phyloP scores from a whole-genome alignment of 2,797 vertebrate species.

The Rhynchonycteris naso region DNA sequence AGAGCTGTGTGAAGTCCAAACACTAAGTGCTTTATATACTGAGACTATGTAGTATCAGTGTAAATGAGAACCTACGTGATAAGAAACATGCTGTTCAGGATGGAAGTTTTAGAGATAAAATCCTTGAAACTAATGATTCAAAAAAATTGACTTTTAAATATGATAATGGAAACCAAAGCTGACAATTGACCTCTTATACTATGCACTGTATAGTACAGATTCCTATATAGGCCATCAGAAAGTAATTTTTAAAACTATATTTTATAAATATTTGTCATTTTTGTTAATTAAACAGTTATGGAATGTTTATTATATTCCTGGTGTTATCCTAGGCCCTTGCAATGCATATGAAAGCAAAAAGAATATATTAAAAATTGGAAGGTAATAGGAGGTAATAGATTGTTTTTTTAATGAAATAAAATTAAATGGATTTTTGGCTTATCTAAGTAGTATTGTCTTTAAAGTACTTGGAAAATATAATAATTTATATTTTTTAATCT shows the following conservation, averaged over 20 bases:
- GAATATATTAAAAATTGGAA: constrained; percentile 19
- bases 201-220: background rate
- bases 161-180: constrained; percentile 15
- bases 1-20: constrained; percentile 72
- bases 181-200: background rate
- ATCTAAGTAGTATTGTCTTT: background rate
- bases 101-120: constrained; percentile 67
- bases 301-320: background rate
- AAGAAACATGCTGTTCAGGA: constrained; percentile 57
- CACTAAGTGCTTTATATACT: constrained; percentile 75
- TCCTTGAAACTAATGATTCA: constrained; percentile 46
- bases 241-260: constrained; percentile 37
- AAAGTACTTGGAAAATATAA: constrained; percentile 42
- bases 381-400: constrained; percentile 33
- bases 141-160: constrained; percentile 50
- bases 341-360: background rate
- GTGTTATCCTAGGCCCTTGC: constrained; percentile 20
- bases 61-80: constrained; percentile 67
- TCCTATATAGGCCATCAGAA: background rate
- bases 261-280: constrained; percentile 29
- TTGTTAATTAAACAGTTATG: constrained; percentile 42
- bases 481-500: background rate
- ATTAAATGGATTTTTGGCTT: constrained; percentile 35
- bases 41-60: constrained; percentile 49
- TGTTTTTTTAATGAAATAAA: constrained; percentile 42